Evolutionary conservation across 2,113 vertebrate genomes (phyloP).

Genomic region (human): DNA sequence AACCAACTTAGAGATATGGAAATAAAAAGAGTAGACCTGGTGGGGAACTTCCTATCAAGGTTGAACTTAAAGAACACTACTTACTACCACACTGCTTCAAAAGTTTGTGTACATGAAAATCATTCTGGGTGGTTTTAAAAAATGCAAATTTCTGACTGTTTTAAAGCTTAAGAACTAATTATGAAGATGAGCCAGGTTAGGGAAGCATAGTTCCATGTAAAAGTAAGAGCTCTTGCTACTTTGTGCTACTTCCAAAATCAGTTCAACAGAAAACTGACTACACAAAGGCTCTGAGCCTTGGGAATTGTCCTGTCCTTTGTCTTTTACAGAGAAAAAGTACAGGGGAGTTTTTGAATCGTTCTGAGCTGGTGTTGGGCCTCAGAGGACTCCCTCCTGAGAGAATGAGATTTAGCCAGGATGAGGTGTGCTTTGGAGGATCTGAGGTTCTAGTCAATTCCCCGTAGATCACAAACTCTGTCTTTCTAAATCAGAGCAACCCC

Average conservation of each 20-base stretch:
- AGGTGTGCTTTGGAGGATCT: neutral
- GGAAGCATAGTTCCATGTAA: neutral
- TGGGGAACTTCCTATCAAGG: neutral
- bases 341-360: neutral
- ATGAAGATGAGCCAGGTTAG: neutral
- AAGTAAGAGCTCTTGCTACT: neutral
- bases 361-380: neutral
- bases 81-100: neutral
- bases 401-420: neutral
- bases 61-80: neutral
- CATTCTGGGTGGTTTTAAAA: neutral
- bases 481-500: neutral
- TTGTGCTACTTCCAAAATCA: neutral
- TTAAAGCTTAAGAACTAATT: neutral
- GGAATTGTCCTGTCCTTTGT: neutral
- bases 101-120: neutral
- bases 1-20: neutral
- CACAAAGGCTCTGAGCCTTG: neutral
- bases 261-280: neutral
- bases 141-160: neutral
- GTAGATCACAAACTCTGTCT: neutral
- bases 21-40: neutral
- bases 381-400: neutral
- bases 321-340: neutral
- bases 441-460: neutral